Evolutionary conservation across 2,797 vertebrate genomes (phyloP).

Genomic region (Poeciliopsis paucimaculata): DNA sequence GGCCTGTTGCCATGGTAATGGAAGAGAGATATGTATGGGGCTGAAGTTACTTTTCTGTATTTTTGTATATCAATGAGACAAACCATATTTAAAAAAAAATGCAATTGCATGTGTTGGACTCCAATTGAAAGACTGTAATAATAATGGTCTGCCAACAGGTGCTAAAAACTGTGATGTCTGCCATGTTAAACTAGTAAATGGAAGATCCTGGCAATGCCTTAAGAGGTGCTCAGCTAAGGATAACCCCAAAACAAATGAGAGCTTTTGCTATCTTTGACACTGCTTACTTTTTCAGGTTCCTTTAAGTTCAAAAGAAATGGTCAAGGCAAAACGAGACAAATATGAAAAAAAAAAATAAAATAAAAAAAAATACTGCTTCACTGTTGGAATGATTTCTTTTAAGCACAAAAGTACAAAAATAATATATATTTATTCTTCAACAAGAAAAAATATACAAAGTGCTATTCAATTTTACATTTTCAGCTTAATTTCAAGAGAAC

Average conservation of each 20-base stretch:
- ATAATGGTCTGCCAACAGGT: neutral
- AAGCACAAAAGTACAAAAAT: neutral
- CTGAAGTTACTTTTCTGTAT: neutral
- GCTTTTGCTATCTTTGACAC: neutral
- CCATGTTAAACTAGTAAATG: neutral
- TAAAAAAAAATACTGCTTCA: neutral
- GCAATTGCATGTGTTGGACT: neutral
- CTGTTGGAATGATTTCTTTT: neutral
- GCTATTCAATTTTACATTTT: neutral
- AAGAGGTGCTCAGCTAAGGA: neutral
- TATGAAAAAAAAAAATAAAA: neutral
- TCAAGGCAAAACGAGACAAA: neutral
- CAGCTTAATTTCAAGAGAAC: neutral
- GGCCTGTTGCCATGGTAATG: slow-evolving; percentile 27
- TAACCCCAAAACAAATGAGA: neutral
- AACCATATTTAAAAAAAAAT: neutral
- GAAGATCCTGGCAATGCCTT: neutral
- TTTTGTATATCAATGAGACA: neutral
- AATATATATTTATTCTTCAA: neutral
- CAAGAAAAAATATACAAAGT: neutral
- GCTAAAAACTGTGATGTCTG: neutral
- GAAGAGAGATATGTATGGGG: slow-evolving; percentile 9
- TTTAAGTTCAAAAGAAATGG: neutral
- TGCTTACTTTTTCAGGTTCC: neutral
- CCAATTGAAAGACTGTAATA: neutral